These are phyloP conservation scores for Coreius guichenoti DNA, from an alignment of 2,797 vertebrate genomes.

Conservation along the genomic window DNA sequence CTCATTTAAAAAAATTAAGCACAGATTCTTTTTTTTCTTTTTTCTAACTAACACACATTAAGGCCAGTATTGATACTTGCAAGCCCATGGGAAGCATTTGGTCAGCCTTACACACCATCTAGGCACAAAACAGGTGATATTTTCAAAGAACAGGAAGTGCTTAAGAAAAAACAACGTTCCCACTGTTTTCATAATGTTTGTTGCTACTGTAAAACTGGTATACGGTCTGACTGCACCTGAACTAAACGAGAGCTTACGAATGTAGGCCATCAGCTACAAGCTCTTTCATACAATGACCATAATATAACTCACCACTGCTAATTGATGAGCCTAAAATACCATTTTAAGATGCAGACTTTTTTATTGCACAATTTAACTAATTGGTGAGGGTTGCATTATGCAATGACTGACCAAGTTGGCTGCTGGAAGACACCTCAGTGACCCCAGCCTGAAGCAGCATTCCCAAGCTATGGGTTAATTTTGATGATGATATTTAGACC, in stretches of 20 bases:
- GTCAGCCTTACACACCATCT: slow-evolving; percentile 38
- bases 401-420: slow-evolving; percentile 11
- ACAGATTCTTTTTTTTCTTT: not conserved
- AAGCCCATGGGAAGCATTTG: slow-evolving; percentile 50
- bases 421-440: slow-evolving; percentile 25
- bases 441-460: not conserved
- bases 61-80: slow-evolving; percentile 34
- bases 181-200: slow-evolving; percentile 34
- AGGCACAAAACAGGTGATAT: slow-evolving; percentile 53
- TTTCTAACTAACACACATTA: not conserved
- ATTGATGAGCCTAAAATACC: not conserved
- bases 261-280: not conserved
- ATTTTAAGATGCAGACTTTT: not conserved
- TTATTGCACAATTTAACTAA: not conserved
- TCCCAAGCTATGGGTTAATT: not conserved
- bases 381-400: not conserved
- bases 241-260: slow-evolving; percentile 10
- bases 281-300: not conserved
- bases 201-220: slow-evolving; percentile 6
- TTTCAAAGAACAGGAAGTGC: not conserved
- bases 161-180: slow-evolving; percentile 12
- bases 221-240: not conserved
- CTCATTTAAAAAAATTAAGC: not conserved
- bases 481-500: not conserved
- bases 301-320: not conserved